Conservation (phyloP, 2,888 invertebrate genomes). For the Andrena trimmerana region DNA sequence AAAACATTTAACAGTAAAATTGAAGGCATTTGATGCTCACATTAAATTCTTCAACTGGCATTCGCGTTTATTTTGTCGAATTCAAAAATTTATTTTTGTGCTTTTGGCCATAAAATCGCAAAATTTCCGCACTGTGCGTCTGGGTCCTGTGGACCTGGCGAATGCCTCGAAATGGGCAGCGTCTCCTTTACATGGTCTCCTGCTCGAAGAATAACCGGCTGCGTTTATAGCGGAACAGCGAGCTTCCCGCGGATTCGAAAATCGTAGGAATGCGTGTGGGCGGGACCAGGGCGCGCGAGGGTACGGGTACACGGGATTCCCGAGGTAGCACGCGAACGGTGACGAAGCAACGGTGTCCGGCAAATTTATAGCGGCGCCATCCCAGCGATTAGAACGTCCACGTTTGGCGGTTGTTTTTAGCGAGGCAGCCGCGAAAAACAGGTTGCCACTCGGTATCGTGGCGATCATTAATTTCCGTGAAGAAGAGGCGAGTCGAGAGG, state of each 20-base stretch:
- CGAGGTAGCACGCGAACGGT: background rate
- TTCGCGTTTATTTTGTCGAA: too few species aligned
- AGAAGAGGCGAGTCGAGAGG: background rate
- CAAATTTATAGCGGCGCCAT: conserved; percentile 54
- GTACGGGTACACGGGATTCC: conserved; percentile 10
- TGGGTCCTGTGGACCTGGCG: background rate
- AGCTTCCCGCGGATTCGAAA: conserved; percentile 18
- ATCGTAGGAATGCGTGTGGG: conserved; percentile 29
- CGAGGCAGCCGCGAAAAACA: background rate
- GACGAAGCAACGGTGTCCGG: conserved; percentile 11
- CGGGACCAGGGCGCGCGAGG: background rate
- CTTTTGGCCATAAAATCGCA: too few species aligned
- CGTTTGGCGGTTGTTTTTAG: conserved; percentile 8
- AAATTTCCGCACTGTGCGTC: too few species aligned
- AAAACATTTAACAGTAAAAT: too few species aligned
- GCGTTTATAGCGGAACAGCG: conserved; percentile 17
- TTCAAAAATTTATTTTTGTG: too few species aligned
- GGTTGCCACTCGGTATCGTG: background rate
- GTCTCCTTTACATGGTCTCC: background rate
- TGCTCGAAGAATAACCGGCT: conserved; percentile 14
- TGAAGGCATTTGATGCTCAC: too few species aligned
- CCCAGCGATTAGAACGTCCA: conserved; percentile 12
- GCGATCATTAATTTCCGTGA: conserved; percentile 23
- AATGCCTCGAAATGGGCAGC: background rate
- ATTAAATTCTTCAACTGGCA: too few species aligned